A percentile compares a stretch with the other conserved stretches of the same genome.
Conservation (phyloP, 2,888 invertebrate genomes). For the Pinctada fucata region DNA sequence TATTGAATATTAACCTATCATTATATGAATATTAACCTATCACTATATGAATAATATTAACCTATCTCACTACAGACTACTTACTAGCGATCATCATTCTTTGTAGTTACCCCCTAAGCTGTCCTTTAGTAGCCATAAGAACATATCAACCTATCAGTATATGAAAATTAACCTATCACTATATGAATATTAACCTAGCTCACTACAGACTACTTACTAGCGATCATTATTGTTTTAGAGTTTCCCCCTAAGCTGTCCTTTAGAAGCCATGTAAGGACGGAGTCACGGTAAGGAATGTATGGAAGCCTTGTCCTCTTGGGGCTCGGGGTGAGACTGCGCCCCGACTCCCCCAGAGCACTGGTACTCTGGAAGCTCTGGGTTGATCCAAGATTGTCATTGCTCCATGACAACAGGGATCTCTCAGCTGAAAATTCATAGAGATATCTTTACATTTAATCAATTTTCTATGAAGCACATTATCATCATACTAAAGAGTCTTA, state of each 20-base stretch:
- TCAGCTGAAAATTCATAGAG: conserved; percentile 76
- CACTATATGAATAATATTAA: too few relatives aligned
- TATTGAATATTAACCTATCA: too few relatives aligned
- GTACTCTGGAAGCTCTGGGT: conserved; percentile 57
- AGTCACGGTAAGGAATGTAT: conserved; percentile 88
- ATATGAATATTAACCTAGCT: too few relatives aligned
- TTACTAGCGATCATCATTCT: conserved; percentile 88
- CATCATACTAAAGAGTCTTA: too few relatives aligned
- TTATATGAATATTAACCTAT: too few relatives aligned
- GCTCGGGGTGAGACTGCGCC: conserved; percentile 42
- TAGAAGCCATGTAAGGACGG: conserved; percentile 88
- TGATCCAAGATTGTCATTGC: conserved; percentile 67
- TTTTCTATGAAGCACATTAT: too few relatives aligned
- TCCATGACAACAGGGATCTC: conserved; percentile 67
- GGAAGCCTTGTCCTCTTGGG: conserved; percentile 56
- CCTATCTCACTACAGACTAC: too few relatives aligned
- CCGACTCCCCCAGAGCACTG: conserved; percentile 48
- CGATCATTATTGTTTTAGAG: conserved; percentile 87
- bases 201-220: conserved; percentile 81
- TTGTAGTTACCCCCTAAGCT: conserved; percentile 88
- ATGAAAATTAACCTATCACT: too few relatives aligned
- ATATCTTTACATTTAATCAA: too few relatives aligned
- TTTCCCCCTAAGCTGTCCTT: conserved; percentile 89
- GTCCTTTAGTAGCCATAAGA: conserved; percentile 87
- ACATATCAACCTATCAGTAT: conserved; percentile 74